A percentile compares a stretch with the other conserved stretches of the same genome.
These are phyloP conservation scores for Epinotia brunnichana DNA, from an alignment of 2,888 invertebrate species.

Conservation along the genomic window DNA sequence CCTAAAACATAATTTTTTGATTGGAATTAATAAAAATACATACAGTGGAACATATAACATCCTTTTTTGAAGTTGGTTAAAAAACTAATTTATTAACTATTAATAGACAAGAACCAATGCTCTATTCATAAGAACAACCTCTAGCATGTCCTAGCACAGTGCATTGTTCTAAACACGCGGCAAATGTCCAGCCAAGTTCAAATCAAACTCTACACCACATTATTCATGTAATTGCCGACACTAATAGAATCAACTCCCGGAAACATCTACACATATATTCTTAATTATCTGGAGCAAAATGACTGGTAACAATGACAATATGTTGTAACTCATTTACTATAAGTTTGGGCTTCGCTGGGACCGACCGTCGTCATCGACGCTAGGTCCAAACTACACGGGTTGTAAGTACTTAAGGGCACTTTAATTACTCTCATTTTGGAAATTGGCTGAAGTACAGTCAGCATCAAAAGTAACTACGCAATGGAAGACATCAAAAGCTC, in stretches of 20 bases:
- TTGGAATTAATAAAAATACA: not conserved
- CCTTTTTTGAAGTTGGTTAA: not conserved
- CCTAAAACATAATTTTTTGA: not conserved
- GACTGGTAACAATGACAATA: not conserved
- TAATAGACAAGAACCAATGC: not conserved
- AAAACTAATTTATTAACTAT: not conserved
- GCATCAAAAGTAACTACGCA: no score
- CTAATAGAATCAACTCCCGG: not conserved
- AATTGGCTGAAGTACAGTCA: no score
- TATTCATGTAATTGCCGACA: not conserved
- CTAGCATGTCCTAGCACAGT: not conserved
- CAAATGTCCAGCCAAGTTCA: no score
- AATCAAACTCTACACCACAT: not conserved
- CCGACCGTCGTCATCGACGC: no score
- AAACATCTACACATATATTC: constrained; percentile 4
- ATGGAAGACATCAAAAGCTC: no score
- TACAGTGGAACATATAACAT: no score
- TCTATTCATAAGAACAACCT: not conserved
- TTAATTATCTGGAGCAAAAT: not conserved
- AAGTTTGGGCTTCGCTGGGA: no score
- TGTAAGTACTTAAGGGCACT: no score
- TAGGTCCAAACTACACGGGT: no score
- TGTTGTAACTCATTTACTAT: no score
- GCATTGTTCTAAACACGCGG: no score
- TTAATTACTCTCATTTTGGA: no score